Conservation (phyloP, 2,888 invertebrate species). For the Hypercompe scribonia region DNA sequence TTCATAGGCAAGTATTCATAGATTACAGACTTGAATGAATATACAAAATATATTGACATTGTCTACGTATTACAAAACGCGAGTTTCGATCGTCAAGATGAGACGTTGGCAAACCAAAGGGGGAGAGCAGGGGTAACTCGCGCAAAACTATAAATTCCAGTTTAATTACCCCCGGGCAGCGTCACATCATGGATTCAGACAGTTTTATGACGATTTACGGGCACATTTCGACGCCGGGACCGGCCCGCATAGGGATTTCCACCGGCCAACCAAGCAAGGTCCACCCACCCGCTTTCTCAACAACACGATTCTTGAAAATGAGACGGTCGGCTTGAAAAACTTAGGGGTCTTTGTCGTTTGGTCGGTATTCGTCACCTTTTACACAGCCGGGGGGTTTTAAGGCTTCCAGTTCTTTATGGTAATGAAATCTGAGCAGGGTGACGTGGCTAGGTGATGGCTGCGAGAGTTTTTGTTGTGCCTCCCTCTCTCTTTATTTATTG, state of each 20-base stretch:
- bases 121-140: constrained; percentile 61
- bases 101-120: constrained; percentile 64
- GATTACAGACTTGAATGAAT: constrained; percentile 17
- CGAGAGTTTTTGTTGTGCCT: constrained; percentile 84
- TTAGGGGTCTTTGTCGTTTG: constrained; percentile 55
- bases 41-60: constrained; percentile 47
- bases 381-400: constrained; percentile 85
- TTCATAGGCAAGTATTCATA: not conserved
- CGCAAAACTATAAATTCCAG: constrained; percentile 85
- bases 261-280: constrained; percentile 58
- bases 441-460: constrained; percentile 84
- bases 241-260: constrained; percentile 74
- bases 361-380: constrained; percentile 82
- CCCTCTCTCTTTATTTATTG: constrained; percentile 83
- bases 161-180: constrained; percentile 88
- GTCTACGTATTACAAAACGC: constrained; percentile 61
- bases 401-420: constrained; percentile 87
- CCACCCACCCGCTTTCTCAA: constrained; percentile 54
- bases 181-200: constrained; percentile 91
- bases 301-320: constrained; percentile 20
- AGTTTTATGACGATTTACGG: constrained; percentile 89
- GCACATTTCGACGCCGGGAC: constrained; percentile 86
- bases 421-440: constrained; percentile 87
- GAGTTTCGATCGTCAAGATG: constrained; percentile 65
- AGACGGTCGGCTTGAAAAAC: constrained; percentile 40